Conservation (phyloP, 2,113 vertebrate species). For the Clarias macrocephalus region DNA sequence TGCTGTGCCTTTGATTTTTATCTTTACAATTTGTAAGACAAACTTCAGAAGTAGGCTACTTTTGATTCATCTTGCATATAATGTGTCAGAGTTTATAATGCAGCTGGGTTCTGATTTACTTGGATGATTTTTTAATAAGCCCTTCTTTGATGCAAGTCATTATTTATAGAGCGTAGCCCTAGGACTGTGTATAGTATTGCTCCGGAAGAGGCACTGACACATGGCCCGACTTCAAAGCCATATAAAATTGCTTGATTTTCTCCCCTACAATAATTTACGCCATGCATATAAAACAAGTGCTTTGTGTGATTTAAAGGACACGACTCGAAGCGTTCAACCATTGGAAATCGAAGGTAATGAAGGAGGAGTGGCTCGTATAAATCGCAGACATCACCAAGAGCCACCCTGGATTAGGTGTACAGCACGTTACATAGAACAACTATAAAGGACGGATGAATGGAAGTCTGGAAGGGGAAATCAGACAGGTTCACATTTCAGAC, state of each 20-base stretch:
- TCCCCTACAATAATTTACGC: slow-evolving; percentile 19
- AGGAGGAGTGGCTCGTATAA: background rate
- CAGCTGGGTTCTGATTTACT: slow-evolving; percentile 11
- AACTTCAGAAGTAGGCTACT: background rate
- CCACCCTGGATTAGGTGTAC: background rate
- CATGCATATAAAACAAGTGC: slow-evolving; percentile 22
- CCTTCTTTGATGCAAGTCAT: slow-evolving; percentile 36
- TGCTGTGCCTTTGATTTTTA: background rate
- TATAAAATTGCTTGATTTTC: slow-evolving; percentile 3
- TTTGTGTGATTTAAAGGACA: slow-evolving; percentile 7
- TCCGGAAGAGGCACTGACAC: slow-evolving; percentile 11
- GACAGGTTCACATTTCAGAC: background rate
- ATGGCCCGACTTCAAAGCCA: slow-evolving; percentile 29
- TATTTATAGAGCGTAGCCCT: slow-evolving; percentile 32
- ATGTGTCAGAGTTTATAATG: background rate
- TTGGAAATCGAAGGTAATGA: background rate
- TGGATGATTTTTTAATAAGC: slow-evolving; percentile 23
- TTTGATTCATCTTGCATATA: background rate
- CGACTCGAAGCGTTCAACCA: background rate
- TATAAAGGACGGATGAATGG: background rate
- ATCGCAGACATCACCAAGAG: background rate
- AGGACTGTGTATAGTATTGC: slow-evolving; percentile 4
- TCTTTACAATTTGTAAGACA: background rate
- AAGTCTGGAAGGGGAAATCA: background rate
- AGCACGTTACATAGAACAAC: background rate